Evolutionary conservation across 2,113 vertebrate species (phyloP), one percentile per base, ranked within the genome.

Genomic region (Pipra filicauda): DNA sequence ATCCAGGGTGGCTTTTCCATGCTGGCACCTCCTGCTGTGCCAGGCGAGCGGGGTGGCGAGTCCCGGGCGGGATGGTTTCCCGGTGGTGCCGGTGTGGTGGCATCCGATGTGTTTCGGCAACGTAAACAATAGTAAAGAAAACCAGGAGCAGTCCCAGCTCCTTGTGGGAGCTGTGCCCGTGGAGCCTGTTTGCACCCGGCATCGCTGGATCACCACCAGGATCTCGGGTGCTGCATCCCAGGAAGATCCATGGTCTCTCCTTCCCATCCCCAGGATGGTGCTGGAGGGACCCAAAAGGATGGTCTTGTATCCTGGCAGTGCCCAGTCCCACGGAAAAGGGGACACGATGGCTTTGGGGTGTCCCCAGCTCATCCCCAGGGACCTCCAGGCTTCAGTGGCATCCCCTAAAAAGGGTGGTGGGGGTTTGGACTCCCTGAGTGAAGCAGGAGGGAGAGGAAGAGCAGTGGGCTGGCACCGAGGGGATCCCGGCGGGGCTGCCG

Each of bases 321-420:
- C 66, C 78, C 24, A 5, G 8, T 21, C 46, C 31, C 7, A 0
- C 1, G 0, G 0, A 18, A 4, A 62, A 64, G 1, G 30, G 67
- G 44, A 27, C 43, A 4, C 4, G 4, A 2, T 30, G 85, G 64
- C 44, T 7, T 3, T 27, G 72, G 81, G 67, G 66, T 59, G 21
- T 8, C 33, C 31, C 33, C 33, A 17, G 28, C 9, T 22, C 1
- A 0, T 15, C 67, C 48, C 26, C 1, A 0, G 59, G 30, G 54
- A 39, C 31, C 12, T 14, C 23, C 1, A 0, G 79, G 52, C 8
- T 49, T 13, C 0, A 4, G 54, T 16, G 39, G 43, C 0, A 0
- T 23, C 61, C 27, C 81, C 70, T 4, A 0, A n/a, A 69, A 75
- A 14, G 10, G 35, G 33, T 7, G 9, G 3, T 2, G 75, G 31